Conservation (phyloP, 2,888 invertebrate genomes). For the Lithophane ornitopus region DNA sequence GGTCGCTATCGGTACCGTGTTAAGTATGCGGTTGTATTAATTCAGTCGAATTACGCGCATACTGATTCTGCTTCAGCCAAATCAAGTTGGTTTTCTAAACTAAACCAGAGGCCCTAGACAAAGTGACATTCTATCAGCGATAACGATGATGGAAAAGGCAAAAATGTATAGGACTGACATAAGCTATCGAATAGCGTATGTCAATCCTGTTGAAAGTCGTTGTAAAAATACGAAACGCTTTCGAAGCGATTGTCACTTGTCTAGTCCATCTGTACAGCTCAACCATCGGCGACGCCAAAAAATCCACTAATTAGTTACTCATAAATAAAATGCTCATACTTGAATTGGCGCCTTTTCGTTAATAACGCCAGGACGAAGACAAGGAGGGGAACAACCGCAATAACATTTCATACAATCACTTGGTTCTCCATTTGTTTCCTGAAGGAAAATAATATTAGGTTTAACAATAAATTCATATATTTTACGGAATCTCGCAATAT, state of each 20-base stretch:
- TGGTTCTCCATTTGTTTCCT: neutral
- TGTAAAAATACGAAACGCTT: no score
- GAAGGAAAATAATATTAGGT: neutral
- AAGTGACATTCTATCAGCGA: no score
- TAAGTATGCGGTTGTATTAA: neutral
- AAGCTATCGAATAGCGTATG: no score
- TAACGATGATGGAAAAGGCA: no score
- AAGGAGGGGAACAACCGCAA: neutral
- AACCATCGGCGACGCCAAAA: neutral
- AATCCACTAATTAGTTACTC: neutral
- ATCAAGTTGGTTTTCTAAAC: neutral
- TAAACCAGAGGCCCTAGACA: no score
- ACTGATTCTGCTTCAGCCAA: neutral
- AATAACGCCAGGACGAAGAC: neutral
- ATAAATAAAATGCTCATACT: slow-evolving; percentile 17
- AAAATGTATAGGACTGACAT: no score
- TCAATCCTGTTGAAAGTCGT: no score
- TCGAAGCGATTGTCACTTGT: no score
- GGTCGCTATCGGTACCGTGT: neutral
- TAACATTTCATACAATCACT: neutral
- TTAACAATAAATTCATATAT: neutral
- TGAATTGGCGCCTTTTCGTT: neutral
- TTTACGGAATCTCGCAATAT: neutral
- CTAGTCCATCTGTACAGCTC: no score
- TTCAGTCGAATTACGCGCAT: neutral